Evolutionary conservation across 2,797 vertebrate species (phyloP), one percentile per base, ranked within the genome.

Genomic region (Xenopus petersii): DNA sequence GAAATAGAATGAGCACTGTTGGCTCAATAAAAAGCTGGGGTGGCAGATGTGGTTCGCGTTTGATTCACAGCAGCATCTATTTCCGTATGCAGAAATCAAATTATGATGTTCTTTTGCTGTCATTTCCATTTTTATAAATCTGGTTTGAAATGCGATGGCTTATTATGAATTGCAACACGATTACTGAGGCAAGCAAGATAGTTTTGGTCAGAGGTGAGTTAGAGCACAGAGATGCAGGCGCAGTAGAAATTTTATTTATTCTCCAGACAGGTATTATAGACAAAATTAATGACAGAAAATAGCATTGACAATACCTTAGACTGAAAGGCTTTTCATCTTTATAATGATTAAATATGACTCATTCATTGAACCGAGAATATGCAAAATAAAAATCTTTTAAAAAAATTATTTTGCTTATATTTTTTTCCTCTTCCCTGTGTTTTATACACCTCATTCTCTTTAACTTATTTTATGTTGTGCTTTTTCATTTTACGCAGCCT

Each of bases 31-130:
- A 65, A 36, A 70, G 3, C 3, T 59, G 12, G 16, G 42, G 62
- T 59, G 33, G 67, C 67, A 60, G 74, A 55, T 71, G 54, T 21
- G 26, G n/a, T 12, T 33, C 58, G 8, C 16, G 21, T 11, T 33
- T 59, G 13, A 66, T 71, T 61, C 55, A 49, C 30, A 24, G 51
- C 10, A 51, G 11, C 21, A 24, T 62, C 12, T 51, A 60, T 71
- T 76, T 76, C 47, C 54, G 71, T 67, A 71, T 67, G 62, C 24
- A 61, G 47, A 71, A 71, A 76, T 61, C n/a, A 48, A 47, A 60
- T 68, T 36, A 70, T 70, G 58, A 75, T 65, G 74, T 59, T 65
- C 67, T 70, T 66, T 64, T 36, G 69, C 42, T 67, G 75, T 71
- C 55, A 71, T 76, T 64, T 76, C 11, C 75, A 71, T 71, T 51